Percentiles rank a stretch among this genome's conserved stretches.
phyloP scores from a whole-genome alignment of 2,113 vertebrate genomes.

The Xenopus borealis region DNA sequence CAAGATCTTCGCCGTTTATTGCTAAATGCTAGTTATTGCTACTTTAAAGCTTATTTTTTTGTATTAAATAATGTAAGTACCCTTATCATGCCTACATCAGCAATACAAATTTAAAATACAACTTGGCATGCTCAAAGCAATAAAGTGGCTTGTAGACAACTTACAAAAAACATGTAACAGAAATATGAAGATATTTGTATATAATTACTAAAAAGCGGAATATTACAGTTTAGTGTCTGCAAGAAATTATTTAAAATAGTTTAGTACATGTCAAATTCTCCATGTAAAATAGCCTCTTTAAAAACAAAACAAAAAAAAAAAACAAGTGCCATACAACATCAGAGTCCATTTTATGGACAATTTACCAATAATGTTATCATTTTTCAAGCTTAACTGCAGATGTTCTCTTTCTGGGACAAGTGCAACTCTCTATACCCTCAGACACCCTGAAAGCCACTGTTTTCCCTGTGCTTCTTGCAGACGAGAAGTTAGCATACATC shows the following conservation, averaged over 20 bases:
- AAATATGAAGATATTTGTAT: conserved; percentile 46
- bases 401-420: too few relatives aligned
- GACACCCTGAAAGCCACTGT: too few relatives aligned
- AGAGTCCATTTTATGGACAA: conserved; percentile 59
- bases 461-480: conserved; percentile 8
- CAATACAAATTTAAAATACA: conserved; percentile 32
- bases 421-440: too few relatives aligned
- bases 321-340: conserved; percentile 67
- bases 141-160: conserved; percentile 69
- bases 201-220: conserved; percentile 61
- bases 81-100: conserved; percentile 50
- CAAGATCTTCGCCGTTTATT: not conserved
- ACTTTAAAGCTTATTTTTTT: conserved; percentile 12
- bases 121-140: conserved; percentile 63
- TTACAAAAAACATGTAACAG: conserved; percentile 32
- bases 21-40: not conserved
- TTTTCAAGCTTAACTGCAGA: conserved; percentile 64
- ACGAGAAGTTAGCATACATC: too few relatives aligned
- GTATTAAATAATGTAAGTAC: conserved; percentile 19
- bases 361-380: conserved; percentile 57
- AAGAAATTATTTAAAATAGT: conserved; percentile 61
- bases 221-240: conserved; percentile 86
- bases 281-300: conserved; percentile 63
- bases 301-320: conserved; percentile 46
- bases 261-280: conserved; percentile 60